Evolutionary conservation across 2,113 vertebrate genomes (phyloP).

Genomic region (Mionectes macconnelli): DNA sequence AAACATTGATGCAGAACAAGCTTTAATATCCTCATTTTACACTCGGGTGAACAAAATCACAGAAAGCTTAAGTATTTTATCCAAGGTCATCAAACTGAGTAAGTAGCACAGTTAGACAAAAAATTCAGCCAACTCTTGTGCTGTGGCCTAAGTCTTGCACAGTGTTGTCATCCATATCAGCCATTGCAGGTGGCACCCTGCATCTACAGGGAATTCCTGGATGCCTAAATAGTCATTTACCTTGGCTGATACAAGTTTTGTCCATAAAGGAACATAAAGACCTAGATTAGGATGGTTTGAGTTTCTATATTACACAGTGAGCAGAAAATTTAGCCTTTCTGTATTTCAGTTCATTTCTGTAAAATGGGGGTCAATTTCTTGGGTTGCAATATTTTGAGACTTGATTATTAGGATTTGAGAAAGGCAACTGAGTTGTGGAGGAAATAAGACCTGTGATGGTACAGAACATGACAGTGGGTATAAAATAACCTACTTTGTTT

Average conservation of each 20-base stretch:
- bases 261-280: neutral
- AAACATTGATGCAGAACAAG: neutral
- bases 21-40: slow-evolving; percentile 37
- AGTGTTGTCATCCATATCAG: neutral
- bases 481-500: neutral
- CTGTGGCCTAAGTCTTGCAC: neutral
- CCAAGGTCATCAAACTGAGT: neutral
- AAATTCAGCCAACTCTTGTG: neutral
- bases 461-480: neutral
- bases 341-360: neutral
- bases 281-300: neutral
- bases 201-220: neutral
- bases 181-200: neutral
- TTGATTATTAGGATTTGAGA: neutral
- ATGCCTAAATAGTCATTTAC: neutral
- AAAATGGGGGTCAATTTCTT: neutral
- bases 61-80: neutral
- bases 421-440: neutral
- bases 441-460: neutral
- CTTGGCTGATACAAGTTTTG: neutral
- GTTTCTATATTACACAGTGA: neutral
- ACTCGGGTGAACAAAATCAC: neutral
- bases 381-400: neutral
- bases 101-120: neutral
- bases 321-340: neutral